A percentile compares a stretch with the other conserved stretches of the same genome.
Conservation (phyloP, 2,113 vertebrate genomes). For the Marmota monax region DNA sequence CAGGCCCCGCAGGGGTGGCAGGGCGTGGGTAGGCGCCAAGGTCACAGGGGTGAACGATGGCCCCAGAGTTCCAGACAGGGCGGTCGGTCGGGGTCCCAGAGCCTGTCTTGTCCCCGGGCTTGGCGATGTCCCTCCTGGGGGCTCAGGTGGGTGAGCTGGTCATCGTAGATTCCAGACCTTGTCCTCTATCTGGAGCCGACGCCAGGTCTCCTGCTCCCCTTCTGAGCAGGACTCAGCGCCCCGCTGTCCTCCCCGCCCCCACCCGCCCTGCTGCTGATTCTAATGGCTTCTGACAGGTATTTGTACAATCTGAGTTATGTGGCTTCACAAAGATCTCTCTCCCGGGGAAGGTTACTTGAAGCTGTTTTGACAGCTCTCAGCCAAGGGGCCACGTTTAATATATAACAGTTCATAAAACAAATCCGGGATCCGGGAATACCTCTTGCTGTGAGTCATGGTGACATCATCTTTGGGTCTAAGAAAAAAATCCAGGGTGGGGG, state of each 20-base stretch:
- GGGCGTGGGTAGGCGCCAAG: neutral
- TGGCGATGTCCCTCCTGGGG: neutral
- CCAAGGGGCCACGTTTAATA: conserved; percentile 87
- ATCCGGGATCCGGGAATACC: conserved; percentile 77
- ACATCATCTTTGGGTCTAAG: conserved; percentile 71
- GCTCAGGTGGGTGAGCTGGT: neutral
- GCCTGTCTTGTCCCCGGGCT: accelerated
- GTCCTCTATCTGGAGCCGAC: accelerated
- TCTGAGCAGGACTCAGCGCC: too few relatives aligned
- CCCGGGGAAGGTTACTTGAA: conserved; percentile 79
- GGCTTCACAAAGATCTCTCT: conserved; percentile 85
- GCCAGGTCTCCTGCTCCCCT: too few relatives aligned
- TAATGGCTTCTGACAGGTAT: conserved; percentile 87
- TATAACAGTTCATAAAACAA: conserved; percentile 85
- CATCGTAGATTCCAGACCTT: neutral
- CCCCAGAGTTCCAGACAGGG: neutral
- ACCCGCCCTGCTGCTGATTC: conserved; percentile 36
- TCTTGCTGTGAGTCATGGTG: conserved; percentile 80
- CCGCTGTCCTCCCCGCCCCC: neutral
- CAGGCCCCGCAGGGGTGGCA: neutral
- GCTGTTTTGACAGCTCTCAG: conserved; percentile 90
- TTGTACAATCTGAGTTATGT: conserved; percentile 87
- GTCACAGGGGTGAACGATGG: neutral
- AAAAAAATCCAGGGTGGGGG: too few relatives aligned
- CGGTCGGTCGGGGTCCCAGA: accelerated